Conservation (phyloP, 2,113 vertebrate genomes). For the Casuarius casuarius region DNA sequence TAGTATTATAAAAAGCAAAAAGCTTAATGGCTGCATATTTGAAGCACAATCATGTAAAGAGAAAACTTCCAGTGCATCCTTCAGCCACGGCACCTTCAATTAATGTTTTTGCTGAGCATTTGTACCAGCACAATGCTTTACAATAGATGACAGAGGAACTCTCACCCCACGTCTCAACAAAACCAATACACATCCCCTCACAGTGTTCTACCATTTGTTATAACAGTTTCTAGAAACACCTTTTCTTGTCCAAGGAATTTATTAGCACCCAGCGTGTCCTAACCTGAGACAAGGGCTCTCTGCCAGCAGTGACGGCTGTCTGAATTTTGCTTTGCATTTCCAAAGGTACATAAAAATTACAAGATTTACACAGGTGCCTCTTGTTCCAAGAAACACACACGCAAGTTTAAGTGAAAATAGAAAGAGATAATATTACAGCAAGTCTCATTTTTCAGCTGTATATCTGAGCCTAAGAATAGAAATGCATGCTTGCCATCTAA, state of each 20-base stretch:
- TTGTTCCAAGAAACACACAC: accelerated
- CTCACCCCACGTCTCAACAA: accelerated
- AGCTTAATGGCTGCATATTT: not conserved
- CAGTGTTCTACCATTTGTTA: accelerated
- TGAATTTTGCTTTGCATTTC: not conserved
- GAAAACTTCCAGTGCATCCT: not conserved
- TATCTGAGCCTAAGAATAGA: not conserved
- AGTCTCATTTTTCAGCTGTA: not conserved
- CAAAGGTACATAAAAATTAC: accelerated
- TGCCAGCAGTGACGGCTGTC: not conserved
- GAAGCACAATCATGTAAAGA: not conserved
- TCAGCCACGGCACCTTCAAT: not conserved
- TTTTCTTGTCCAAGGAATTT: accelerated
- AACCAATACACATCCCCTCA: accelerated
- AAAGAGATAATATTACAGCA: accelerated
- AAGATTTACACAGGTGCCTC: accelerated
- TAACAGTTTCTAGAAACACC: not conserved
- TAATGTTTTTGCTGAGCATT: accelerated
- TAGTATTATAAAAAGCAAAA: not conserved
- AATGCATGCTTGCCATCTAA: not conserved
- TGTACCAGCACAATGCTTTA: accelerated
- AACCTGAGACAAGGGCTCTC: accelerated
- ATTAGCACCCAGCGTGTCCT: not conserved
- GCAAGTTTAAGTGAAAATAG: not conserved
- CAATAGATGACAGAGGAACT: not conserved